Base-by-base conservation (phyloP, 1,140 invertebrate species). In the Nylanderia fulva region DNA sequence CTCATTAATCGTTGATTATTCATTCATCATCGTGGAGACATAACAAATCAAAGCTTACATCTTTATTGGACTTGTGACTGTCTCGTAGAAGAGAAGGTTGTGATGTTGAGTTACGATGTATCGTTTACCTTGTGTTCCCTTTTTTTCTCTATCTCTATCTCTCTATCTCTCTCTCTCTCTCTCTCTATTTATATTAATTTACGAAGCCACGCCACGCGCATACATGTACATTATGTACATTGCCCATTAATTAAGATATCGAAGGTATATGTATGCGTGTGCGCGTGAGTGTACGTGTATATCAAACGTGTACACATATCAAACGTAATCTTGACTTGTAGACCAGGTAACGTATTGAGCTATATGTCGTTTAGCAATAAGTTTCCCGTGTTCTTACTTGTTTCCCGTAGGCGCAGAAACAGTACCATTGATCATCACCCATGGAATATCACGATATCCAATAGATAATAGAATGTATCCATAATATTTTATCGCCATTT, bases 11-110 rank as follows among this genome's bases (percentile, higher is more conserved):
- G 80, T 85, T 90, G 85, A 89, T 87, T 86, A 85, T 79, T 89
- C 83, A 85, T 76, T 84, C 74, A 83, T 89, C 74, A 88, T 86
- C 86, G 85, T 86, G 61, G 61, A 87, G 58, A 91, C 60, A 42
- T 85, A 42, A 79, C 79, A 68, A 63, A 83, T 42, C 77, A 60
- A n/a, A 87, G 90, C 90, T 91, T 92, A 75, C 64, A 84, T 72
- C 52, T 85, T 87, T 74, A 89, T 71, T 83, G 86, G 83, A 88
- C 84, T 85, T 86, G 86, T 91, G 85, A 92, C 85, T 90, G 69
- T 92, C 86, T 84, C 52, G 90, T 91, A 91, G 91, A 91, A 85
- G 61, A 84, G 69, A 88, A 84, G 69, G 85, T 86, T 89, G 45
- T 48, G 74, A 89, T 86, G 88, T 89, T 89, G 75, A 89, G 66